A percentile compares a stretch with the other conserved stretches of the same genome.
Conservation (phyloP, 1,140 invertebrate species). For the Colletes gigas region DNA sequence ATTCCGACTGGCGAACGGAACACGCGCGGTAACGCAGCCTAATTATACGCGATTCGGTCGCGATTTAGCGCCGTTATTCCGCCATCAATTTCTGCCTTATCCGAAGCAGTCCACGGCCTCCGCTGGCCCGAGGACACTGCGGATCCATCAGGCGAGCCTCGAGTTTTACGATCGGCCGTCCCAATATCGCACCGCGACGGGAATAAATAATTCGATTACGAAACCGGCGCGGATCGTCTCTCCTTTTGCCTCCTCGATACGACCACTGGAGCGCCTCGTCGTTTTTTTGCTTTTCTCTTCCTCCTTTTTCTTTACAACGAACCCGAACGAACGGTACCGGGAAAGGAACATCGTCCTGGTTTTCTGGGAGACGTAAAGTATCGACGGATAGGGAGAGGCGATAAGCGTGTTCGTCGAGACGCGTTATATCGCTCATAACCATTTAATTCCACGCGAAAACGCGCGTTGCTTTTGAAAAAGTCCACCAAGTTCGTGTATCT, state of each 20-base stretch:
- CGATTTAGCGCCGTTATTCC: constrained; percentile 66
- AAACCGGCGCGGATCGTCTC: constrained; percentile 43
- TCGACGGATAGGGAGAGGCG: neutral
- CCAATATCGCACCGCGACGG: constrained; percentile 59
- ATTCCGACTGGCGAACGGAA: neutral
- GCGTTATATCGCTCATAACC: constrained; percentile 26
- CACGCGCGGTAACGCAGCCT: constrained; percentile 45
- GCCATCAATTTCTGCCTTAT: constrained; percentile 66
- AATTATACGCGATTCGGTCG: constrained; percentile 66
- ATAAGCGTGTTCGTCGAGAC: neutral
- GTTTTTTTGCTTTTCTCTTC: neutral
- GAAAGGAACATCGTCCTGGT: neutral
- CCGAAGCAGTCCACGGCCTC: constrained; percentile 56
- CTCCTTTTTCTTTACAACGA: neutral
- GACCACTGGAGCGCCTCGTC: neutral
- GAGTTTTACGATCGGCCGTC: constrained; percentile 63
- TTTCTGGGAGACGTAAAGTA: neutral
- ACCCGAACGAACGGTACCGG: neutral
- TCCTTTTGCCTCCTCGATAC: neutral
- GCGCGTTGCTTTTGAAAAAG: neutral
- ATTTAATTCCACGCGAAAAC: constrained; percentile 1
- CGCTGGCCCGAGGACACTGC: constrained; percentile 43
- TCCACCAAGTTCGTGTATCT: too few species aligned
- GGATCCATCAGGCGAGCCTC: constrained; percentile 60
- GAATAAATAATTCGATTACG: constrained; percentile 67